A percentile compares a stretch with the other conserved stretches of the same genome.
Evolutionary conservation across 2,888 invertebrate genomes (phyloP).

Genomic region (Drosophila austrosaltans): DNA sequence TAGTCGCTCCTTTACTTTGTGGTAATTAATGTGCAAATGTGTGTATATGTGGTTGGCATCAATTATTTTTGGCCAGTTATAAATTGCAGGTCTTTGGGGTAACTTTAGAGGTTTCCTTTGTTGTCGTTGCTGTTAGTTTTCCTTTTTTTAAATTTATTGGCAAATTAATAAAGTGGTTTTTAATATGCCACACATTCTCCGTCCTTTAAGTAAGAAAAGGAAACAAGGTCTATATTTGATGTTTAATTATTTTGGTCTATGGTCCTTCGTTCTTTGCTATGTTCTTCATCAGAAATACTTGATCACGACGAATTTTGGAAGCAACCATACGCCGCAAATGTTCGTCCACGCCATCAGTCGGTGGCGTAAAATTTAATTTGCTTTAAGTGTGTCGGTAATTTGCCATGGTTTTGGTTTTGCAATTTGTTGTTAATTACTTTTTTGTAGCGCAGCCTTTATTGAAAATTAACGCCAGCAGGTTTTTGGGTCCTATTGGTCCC

Average conservation of each 20-base stretch:
- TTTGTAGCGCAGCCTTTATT: slow-evolving; percentile 60
- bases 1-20: slow-evolving; percentile 48
- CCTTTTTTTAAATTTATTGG: slow-evolving; percentile 56
- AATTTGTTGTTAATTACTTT: slow-evolving; percentile 76
- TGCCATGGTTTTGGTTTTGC: slow-evolving; percentile 45
- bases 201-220: background rate
- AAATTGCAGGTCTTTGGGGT: slow-evolving; percentile 64
- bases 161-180: slow-evolving; percentile 68
- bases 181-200: slow-evolving; percentile 35
- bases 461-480: slow-evolving; percentile 68
- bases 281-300: slow-evolving; percentile 26
- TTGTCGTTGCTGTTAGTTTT: slow-evolving; percentile 20
- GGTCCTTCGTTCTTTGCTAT: slow-evolving; percentile 28
- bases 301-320: slow-evolving; percentile 12
- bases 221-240: slow-evolving; percentile 26
- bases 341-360: background rate
- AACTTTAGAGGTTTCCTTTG: slow-evolving; percentile 26
- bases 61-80: slow-evolving; percentile 71
- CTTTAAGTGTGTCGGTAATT: slow-evolving; percentile 63
- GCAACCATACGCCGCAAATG: background rate
- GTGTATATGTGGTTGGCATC: slow-evolving; percentile 42
- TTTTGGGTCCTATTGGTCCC: slow-evolving; percentile 28
- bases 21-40: slow-evolving; percentile 63
- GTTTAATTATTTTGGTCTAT: background rate
- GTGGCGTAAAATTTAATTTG: slow-evolving; percentile 66